Conservation (phyloP, 2,113 vertebrate genomes). For the Neolamprologus devosi region DNA sequence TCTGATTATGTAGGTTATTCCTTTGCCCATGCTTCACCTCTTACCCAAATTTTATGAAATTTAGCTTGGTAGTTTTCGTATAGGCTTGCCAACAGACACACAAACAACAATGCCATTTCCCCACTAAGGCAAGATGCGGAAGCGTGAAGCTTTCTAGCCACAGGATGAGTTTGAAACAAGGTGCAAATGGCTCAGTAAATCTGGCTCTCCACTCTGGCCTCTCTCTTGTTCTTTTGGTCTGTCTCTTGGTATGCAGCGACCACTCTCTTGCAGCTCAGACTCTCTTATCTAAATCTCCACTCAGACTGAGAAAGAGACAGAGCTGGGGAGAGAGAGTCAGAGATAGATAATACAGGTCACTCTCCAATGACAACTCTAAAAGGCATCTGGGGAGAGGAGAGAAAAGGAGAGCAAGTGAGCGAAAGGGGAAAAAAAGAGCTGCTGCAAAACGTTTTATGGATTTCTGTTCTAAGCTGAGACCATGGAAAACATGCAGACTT, state of each 20-base stretch:
- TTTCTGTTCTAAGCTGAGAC: conserved; percentile 1
- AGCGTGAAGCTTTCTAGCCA: background rate
- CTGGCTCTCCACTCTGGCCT: background rate
- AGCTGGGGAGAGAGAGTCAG: conserved; percentile 22
- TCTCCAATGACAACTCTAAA: conserved; percentile 65
- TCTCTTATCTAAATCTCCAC: conserved; percentile 68
- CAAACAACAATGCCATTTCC: background rate
- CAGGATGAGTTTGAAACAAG: conserved; percentile 17
- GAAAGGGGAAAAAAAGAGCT: background rate
- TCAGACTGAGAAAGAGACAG: conserved; percentile 48
- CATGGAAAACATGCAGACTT: conserved; percentile 23
- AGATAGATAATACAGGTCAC: conserved; percentile 66
- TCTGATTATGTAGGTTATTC: background rate
- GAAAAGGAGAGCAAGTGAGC: background rate
- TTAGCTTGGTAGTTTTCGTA: accelerated
- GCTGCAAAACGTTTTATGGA: background rate
- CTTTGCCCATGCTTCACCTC: background rate
- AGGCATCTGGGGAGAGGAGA: conserved; percentile 46
- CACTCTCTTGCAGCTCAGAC: conserved; percentile 51
- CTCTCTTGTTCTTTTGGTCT: background rate
- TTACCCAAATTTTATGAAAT: background rate
- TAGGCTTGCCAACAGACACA: background rate
- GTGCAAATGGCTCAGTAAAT: conserved; percentile 9
- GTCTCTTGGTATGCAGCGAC: conserved; percentile 52
- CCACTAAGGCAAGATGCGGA: background rate